Base-by-base conservation (phyloP, 2,797 vertebrate species). In the Schizopygopsis pylzovi region DNA sequence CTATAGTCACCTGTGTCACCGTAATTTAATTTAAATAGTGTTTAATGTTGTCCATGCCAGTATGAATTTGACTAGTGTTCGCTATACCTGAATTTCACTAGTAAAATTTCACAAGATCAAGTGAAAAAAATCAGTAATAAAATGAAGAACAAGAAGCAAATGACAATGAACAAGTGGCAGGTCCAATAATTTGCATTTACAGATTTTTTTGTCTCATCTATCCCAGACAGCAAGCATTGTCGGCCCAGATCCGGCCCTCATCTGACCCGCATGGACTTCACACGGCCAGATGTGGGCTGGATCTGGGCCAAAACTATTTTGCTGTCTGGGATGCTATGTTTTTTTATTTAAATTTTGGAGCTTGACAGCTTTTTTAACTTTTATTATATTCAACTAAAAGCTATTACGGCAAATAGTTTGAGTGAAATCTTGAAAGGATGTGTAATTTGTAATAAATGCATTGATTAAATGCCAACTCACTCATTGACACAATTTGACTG, bases 401-500 rank as follows among this genome's bases (percentile, higher is more conserved):
- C 13, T 47, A 28, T 47, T 16, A 73, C 7, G 28, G 13, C n/a
- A 75, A 49, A 18, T 5, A 52, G 13, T 49, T 28, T 47, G 72
- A 10, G 4, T 75, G 3, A 20, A 75, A 52, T 52, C 8, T 52
- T 33, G 16, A 8, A 33, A 33, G 45, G 16, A 20, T 33, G 16
- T 33, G 9, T 52, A 33, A 4, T 75, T 72, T 52, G 15, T 73
- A 20, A 75, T 52, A 33, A 33, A 52, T 33, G 20, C 25, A 28
- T 4, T 12, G 25, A 54, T 47, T 79, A 28, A 79, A 63, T 1
- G 15, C 56, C 11, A 18, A 63, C 45, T 45, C 9, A 3, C 41
- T 63, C 6, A 77, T 56, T 56, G 43, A 43, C 7, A 56, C n/a
- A 79, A 79, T 79, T 45, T 79, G 13, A 63, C 49, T 45, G 54